Evolutionary conservation across 2,113 vertebrate species (phyloP).

Genomic region (Myrmecobius fasciatus): DNA sequence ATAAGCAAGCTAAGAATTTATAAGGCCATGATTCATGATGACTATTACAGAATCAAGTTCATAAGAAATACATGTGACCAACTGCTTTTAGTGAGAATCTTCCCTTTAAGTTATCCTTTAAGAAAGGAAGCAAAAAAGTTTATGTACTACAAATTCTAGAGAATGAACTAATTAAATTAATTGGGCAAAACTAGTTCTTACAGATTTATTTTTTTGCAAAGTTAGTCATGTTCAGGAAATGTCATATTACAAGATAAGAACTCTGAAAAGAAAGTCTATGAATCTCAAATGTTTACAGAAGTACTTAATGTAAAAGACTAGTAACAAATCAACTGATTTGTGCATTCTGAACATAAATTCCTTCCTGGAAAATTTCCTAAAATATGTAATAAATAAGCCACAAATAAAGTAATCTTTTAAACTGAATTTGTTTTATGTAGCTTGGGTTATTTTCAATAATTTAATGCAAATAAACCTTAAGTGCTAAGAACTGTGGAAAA

Average conservation of each 20-base stretch:
- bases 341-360: conserved; percentile 16
- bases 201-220: neutral
- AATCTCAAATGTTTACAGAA: conserved; percentile 28
- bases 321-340: conserved; percentile 42
- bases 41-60: neutral
- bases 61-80: neutral
- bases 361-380: conserved; percentile 24
- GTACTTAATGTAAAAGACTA: conserved; percentile 26
- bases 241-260: neutral
- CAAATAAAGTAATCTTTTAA: neutral
- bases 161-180: conserved; percentile 56
- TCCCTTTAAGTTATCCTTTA: neutral
- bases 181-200: neutral
- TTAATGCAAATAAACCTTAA: conserved; percentile 21
- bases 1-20: neutral
- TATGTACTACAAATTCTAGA: conserved; percentile 14
- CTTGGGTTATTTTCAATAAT: neutral
- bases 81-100: conserved; percentile 15
- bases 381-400: conserved; percentile 28
- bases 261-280: neutral
- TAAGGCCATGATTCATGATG: neutral
- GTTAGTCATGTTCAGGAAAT: neutral
- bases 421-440: neutral
- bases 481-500: neutral
- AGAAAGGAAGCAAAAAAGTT: neutral